Evolutionary conservation across 2,797 vertebrate genomes (phyloP).

Genomic region (Echiichthys vipera): DNA sequence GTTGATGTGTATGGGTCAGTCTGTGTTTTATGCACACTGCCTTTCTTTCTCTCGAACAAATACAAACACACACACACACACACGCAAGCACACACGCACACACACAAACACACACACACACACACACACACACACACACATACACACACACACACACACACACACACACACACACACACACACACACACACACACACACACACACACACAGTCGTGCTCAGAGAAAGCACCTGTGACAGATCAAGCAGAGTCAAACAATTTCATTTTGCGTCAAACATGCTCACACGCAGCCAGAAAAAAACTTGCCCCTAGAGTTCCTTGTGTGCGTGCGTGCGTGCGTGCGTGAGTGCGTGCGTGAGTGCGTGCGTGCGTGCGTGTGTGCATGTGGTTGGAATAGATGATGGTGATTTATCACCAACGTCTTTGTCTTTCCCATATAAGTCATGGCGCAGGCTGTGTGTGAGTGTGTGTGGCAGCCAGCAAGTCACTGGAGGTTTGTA

Average conservation of each 20-base stretch:
- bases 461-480: constrained; percentile 34
- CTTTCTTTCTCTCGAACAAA: too few species aligned
- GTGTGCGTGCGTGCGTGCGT: constrained; percentile 24
- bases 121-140: too few species aligned
- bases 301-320: constrained; percentile 33
- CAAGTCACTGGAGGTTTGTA: constrained; percentile 41
- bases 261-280: constrained; percentile 67
- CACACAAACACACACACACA: too few species aligned
- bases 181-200: too few species aligned
- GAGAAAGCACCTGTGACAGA: constrained; percentile 70
- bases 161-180: too few species aligned
- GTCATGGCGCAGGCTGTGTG: constrained; percentile 53
- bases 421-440: constrained; percentile 76
- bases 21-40: not conserved
- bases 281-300: constrained; percentile 43
- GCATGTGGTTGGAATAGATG: constrained; percentile 35
- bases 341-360: constrained; percentile 37
- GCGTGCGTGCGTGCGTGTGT: constrained; percentile 47
- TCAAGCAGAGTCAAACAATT: constrained; percentile 73
- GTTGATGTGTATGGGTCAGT: not conserved
- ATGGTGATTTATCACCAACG: constrained; percentile 68
- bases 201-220: too few species aligned
- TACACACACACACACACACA: too few species aligned
- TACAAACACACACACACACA: constrained; percentile 6
- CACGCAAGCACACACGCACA: too few species aligned